Base-by-base conservation (phyloP, 2,888 invertebrate species). In the Branchipolynoe longqiensis region DNA sequence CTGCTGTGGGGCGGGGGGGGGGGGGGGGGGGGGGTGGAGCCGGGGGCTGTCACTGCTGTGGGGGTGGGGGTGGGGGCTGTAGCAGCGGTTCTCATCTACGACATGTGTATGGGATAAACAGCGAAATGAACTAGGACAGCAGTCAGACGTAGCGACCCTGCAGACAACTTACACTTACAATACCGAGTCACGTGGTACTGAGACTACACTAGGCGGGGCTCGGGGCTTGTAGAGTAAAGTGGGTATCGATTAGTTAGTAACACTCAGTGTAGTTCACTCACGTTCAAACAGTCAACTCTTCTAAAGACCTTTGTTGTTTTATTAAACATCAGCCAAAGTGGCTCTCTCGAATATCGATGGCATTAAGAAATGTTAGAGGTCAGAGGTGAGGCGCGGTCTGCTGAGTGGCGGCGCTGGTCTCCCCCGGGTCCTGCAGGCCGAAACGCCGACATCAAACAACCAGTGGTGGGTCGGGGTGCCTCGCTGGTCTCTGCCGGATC, bases 241-340 rank as follows among this genome's bases (percentile, higher is more conserved):
- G n/a, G 64, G 22, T 64, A 64, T 31, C 64, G 25, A n/a, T 58
- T 8, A 58, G 12, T 8, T 31, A 64, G 8, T 64, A 31, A 33
- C 4, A 8, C 28, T 48, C 8, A 48, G 8, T 48, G 48, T 48
- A 48, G n/a, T n/a, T n/a, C n/a, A n/a, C n/a, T n/a, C n/a, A n/a
- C n/a, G n/a, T n/a, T n/a, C 25, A 59, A 18, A 12, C 59, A 8
- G 59, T 59, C 14, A 12, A 59, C 14, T n/a, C n/a, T n/a, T n/a
- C n/a, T 59, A 59, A 25, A 14, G 25, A 59, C n/a, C 4, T 59
- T 25, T 59, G 14, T 18, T 6, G 59, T n/a, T 25, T n/a, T 59
- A n/a, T 59, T n/a, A 59, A 59, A 18, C 59, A 8, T 59, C 59
- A 59, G 59, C 59, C 59, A 59, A 59, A 59, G 14, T 59, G 59